A percentile compares a stretch with the other conserved stretches of the same genome.
These are phyloP conservation scores for Dorcus hopei DNA, from an alignment of 2,888 invertebrate genomes.

Conservation along the genomic window DNA sequence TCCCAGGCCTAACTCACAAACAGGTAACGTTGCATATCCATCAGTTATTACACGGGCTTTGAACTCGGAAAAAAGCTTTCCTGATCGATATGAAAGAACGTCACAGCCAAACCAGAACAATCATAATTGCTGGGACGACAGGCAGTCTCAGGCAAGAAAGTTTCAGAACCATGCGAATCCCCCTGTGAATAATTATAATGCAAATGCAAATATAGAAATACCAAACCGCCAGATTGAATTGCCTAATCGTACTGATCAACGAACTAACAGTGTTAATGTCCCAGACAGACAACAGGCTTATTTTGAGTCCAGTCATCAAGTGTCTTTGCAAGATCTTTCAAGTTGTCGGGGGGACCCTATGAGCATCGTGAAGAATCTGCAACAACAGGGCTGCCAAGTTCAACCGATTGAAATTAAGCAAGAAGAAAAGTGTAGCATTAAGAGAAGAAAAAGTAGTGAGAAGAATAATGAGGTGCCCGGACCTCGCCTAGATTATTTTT, in stretches of 20 bases:
- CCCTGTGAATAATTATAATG: slow-evolving; percentile 42
- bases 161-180: slow-evolving; percentile 49
- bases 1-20: slow-evolving; percentile 59
- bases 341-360: slow-evolving; percentile 74
- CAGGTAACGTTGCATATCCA: slow-evolving; percentile 68
- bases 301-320: slow-evolving; percentile 62
- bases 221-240: slow-evolving; percentile 34
- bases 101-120: slow-evolving; percentile 39
- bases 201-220: slow-evolving; percentile 45
- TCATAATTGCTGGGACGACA: slow-evolving; percentile 60
- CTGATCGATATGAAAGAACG: slow-evolving; percentile 55
- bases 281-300: slow-evolving; percentile 61
- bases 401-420: slow-evolving; percentile 43
- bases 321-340: slow-evolving; percentile 67
- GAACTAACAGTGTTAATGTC: slow-evolving; percentile 51
- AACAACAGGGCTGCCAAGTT: slow-evolving; percentile 42
- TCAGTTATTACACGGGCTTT: slow-evolving; percentile 78
- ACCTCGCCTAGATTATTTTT: slow-evolving; percentile 50
- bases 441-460: slow-evolving; percentile 61
- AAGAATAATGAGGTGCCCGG: slow-evolving; percentile 55
- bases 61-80: slow-evolving; percentile 58
- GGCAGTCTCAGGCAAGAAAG: slow-evolving; percentile 53
- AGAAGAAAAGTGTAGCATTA: slow-evolving; percentile 44
- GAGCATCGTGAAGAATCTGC: slow-evolving; percentile 71
- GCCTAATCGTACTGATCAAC: slow-evolving; percentile 34